Percentiles rank a stretch among this genome's conserved stretches.
Conservation (phyloP, 1,140 invertebrate species). For the Octopus sinensis region DNA sequence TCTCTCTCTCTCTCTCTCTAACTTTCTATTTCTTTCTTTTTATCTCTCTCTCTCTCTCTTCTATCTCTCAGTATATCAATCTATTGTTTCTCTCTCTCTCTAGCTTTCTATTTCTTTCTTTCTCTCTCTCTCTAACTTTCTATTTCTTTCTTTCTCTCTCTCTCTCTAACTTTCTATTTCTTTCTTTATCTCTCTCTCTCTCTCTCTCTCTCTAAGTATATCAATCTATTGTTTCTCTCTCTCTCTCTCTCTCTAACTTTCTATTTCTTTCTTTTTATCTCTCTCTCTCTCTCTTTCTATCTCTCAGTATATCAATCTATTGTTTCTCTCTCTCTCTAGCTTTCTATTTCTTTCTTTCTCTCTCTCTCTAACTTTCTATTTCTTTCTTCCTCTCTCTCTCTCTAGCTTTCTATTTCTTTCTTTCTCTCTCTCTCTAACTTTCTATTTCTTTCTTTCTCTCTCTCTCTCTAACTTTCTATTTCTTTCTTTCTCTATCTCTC, state of each 20-base stretch:
- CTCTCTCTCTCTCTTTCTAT: background rate
- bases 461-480: background rate
- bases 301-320: background rate
- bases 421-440: too few species aligned
- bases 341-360: too few species aligned
- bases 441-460: too few species aligned
- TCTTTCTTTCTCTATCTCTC: background rate
- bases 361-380: too few species aligned
- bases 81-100: background rate
- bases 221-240: background rate
- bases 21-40: background rate
- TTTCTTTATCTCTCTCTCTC: background rate
- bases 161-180: background rate
- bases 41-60: background rate
- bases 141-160: too few species aligned
- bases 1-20: background rate
- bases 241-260: background rate
- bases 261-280: too few species aligned
- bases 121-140: too few species aligned
- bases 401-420: background rate
- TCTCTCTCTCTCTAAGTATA: too few species aligned
- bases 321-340: background rate
- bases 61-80: background rate
- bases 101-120: background rate
- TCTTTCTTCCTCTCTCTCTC: background rate